These are phyloP conservation scores for Exocentrus adspersus DNA, from an alignment of 2,888 invertebrate species.

Conservation along the genomic window DNA sequence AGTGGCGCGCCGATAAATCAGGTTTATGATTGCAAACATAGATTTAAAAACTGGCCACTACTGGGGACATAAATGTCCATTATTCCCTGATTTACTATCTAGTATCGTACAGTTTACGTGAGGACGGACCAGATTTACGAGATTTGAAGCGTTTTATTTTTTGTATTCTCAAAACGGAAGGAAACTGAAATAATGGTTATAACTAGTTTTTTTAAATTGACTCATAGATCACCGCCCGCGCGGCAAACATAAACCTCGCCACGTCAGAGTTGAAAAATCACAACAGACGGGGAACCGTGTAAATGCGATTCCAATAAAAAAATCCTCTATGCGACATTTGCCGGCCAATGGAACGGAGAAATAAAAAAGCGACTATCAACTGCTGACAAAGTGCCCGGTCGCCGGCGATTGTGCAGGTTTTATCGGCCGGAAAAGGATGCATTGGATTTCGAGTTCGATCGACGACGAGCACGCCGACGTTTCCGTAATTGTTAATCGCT, in stretches of 20 bases:
- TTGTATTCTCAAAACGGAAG: no score
- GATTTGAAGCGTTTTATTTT: no score
- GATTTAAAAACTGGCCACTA: neutral
- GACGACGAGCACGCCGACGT: no score
- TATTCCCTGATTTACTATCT: neutral
- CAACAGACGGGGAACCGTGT: conserved; percentile 31
- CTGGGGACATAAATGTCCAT: neutral
- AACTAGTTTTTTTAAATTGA: conserved; percentile 16
- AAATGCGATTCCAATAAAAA: conserved; percentile 35
- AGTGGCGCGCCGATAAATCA: neutral
- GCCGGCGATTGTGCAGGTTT: conserved; percentile 8
- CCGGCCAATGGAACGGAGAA: conserved; percentile 32
- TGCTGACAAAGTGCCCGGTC: conserved; percentile 23
- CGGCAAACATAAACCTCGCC: conserved; percentile 24
- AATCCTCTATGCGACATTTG: conserved; percentile 37
- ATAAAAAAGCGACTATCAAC: conserved; percentile 32
- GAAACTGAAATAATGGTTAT: no score
- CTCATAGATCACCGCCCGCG: conserved; percentile 21
- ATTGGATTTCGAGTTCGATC: no score
- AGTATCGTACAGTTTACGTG: neutral
- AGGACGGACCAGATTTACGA: neutral
- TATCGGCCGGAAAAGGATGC: neutral
- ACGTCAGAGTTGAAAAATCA: conserved; percentile 37
- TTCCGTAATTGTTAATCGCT: no score
- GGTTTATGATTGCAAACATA: conserved; percentile 1